Evolutionary conservation across 2,113 vertebrate species (phyloP).

Genomic region (Lophius piscatorius): DNA sequence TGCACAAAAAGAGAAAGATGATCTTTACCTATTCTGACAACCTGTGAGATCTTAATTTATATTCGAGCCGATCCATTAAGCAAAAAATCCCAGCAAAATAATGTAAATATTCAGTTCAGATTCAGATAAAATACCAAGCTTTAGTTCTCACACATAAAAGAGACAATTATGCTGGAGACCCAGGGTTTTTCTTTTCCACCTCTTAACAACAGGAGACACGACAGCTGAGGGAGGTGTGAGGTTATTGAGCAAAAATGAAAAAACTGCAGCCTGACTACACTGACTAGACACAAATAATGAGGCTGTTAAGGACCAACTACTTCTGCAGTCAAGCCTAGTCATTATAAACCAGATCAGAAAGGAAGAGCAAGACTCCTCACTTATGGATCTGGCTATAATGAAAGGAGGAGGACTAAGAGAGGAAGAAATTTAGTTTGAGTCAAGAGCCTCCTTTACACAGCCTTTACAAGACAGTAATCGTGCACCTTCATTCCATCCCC

Average conservation of each 20-base stretch:
- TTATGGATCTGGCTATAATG: not conserved
- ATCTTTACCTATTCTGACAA: not conserved
- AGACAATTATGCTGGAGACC: not conserved
- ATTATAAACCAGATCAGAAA: constrained; percentile 1
- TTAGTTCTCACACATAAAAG: not conserved
- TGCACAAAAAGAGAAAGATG: not conserved
- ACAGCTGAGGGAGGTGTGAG: constrained; percentile 38
- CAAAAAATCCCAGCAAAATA: no score
- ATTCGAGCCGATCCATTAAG: not conserved
- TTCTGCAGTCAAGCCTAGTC: not conserved
- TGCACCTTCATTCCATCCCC: no score
- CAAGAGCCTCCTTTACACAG: no score
- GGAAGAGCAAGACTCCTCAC: constrained; percentile 18
- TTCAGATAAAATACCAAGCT: not conserved
- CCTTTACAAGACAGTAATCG: no score
- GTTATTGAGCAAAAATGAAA: constrained; percentile 44
- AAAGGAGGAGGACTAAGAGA: not conserved
- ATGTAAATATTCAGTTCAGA: not conserved
- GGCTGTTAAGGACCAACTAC: constrained; percentile 21
- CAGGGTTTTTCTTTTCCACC: constrained; percentile 19
- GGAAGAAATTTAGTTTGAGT: constrained; percentile 11
- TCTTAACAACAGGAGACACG: constrained; percentile 19
- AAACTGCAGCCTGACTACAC: constrained; percentile 41
- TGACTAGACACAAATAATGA: constrained; percentile 60
- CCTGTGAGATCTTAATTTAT: not conserved